Evolutionary conservation across 2,113 vertebrate species (phyloP).

Genomic region (Pygoscelis adeliae): DNA sequence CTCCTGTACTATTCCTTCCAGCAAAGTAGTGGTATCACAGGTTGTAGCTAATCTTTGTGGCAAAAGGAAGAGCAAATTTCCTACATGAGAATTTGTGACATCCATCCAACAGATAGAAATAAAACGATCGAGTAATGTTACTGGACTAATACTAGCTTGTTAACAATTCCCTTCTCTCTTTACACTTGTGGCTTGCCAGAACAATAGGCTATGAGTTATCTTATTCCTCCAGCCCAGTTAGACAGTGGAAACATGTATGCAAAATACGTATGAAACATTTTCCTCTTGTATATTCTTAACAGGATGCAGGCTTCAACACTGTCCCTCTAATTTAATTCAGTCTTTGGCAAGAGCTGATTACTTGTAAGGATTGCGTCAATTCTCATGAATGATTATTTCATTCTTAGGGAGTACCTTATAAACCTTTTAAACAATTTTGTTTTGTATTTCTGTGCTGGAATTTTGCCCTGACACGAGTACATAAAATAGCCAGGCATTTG

Average conservation of each 20-base stretch:
- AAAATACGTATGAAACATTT: slow-evolving; percentile 53
- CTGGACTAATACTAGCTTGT: slow-evolving; percentile 66
- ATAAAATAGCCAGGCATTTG: background rate
- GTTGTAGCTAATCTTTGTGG: slow-evolving; percentile 74
- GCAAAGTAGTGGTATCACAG: slow-evolving; percentile 68
- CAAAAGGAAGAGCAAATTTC: slow-evolving; percentile 62
- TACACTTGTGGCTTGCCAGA: slow-evolving; percentile 62
- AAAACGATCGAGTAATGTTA: slow-evolving; percentile 54
- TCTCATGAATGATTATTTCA: slow-evolving; percentile 58
- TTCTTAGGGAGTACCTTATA: slow-evolving; percentile 51
- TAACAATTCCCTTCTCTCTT: slow-evolving; percentile 59
- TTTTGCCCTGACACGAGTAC: slow-evolving; percentile 8
- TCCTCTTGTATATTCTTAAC: slow-evolving; percentile 15
- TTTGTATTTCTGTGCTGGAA: slow-evolving; percentile 49
- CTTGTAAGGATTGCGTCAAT: slow-evolving; percentile 63
- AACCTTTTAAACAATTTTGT: slow-evolving; percentile 58
- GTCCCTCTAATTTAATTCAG: slow-evolving; percentile 59
- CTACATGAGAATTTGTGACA: slow-evolving; percentile 40
- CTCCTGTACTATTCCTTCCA: slow-evolving; percentile 77
- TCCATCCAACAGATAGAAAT: slow-evolving; percentile 59
- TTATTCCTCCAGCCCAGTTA: slow-evolving; percentile 67
- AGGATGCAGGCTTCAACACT: background rate
- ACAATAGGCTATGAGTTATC: slow-evolving; percentile 65
- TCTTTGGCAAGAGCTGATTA: slow-evolving; percentile 64
- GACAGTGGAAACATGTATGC: slow-evolving; percentile 56